These are phyloP conservation scores for Cyanistes caeruleus DNA, from an alignment of 2,113 vertebrate genomes.

Conservation along the genomic window DNA sequence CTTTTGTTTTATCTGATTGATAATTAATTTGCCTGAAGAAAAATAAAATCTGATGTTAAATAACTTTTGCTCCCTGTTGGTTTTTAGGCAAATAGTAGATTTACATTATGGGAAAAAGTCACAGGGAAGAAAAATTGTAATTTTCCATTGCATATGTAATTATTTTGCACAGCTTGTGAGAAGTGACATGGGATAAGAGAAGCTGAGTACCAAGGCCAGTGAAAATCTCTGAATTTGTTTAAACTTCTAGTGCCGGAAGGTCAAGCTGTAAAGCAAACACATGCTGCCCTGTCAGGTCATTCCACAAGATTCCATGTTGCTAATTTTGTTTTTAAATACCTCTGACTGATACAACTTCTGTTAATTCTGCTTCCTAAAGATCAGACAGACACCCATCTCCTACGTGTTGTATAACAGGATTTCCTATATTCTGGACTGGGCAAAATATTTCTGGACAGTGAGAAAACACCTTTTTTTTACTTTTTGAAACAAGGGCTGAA, in stretches of 20 bases:
- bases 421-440: background rate
- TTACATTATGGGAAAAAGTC: background rate
- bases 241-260: background rate
- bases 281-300: background rate
- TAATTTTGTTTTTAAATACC: conserved; percentile 8
- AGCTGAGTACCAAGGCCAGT: background rate
- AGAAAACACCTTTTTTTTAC: background rate
- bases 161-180: background rate
- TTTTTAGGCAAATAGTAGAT: background rate
- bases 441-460: background rate
- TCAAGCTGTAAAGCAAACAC: background rate
- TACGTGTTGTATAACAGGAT: background rate
- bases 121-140: background rate
- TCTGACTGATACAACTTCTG: background rate
- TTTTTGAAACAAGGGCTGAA: background rate
- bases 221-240: conserved; percentile 10
- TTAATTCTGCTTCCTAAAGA: background rate
- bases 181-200: background rate
- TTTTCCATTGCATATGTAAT: background rate
- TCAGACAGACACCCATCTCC: background rate
- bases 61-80: background rate
- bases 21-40: background rate
- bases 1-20: background rate
- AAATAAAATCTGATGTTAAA: background rate
- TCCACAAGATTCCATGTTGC: background rate